phyloP scores from a whole-genome alignment of 2,797 vertebrate species.

The Pipistrellus pygmaeus region DNA sequence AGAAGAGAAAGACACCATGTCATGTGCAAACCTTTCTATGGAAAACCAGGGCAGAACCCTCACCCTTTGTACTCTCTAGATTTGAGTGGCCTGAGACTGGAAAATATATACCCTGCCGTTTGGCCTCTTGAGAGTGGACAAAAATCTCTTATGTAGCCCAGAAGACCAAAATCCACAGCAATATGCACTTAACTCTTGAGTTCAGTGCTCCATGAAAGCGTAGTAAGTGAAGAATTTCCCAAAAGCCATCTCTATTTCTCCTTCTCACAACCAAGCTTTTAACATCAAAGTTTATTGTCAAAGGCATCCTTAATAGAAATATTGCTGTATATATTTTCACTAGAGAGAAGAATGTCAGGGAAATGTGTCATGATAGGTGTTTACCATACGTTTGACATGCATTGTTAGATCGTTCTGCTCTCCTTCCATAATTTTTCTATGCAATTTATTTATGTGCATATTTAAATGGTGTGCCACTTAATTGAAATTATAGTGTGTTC shows the following conservation, averaged over 20 bases:
- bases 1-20: not conserved
- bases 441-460: conserved; percentile 77
- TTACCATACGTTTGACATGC: conserved; percentile 65
- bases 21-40: not conserved
- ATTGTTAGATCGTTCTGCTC: conserved; percentile 65
- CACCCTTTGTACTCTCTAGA: not conserved
- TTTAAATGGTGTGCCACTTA: conserved; percentile 78
- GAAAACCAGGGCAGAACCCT: not conserved
- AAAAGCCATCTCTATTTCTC: not conserved
- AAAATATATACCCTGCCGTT: not conserved
- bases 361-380: conserved; percentile 72
- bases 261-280: conserved; percentile 6
- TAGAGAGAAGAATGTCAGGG: conserved; percentile 59
- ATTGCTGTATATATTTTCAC: conserved; percentile 69
- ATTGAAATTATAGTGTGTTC: conserved; percentile 80
- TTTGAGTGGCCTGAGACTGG: not conserved
- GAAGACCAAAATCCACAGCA: conserved; percentile 13
- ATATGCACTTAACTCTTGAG: not conserved
- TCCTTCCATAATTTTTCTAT: conserved; percentile 74
- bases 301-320: conserved; percentile 69
- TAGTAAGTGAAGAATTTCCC: not conserved
- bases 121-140: not conserved
- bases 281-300: conserved; percentile 48
- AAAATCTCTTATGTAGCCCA: not conserved
- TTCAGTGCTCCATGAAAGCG: not conserved